phyloP scores from a whole-genome alignment of 2,888 invertebrate species.

The Hirudinaria manillensis region DNA sequence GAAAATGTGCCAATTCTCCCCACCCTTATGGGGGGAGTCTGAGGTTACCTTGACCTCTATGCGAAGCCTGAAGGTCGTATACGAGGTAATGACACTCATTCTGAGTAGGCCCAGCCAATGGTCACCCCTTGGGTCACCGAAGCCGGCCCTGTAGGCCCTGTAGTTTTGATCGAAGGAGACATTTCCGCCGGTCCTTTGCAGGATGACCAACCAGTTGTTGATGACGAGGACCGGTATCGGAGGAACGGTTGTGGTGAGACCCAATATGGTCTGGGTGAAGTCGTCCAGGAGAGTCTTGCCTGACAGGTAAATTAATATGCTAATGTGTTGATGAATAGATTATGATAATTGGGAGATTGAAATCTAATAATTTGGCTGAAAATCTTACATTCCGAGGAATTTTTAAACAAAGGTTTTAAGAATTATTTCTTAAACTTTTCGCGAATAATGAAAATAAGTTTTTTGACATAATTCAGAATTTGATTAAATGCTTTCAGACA shows the following conservation, averaged over 20 bases:
- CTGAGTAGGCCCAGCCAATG: constrained; percentile 28
- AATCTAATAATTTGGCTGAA: too few relatives aligned
- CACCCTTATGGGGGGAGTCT: too few relatives aligned
- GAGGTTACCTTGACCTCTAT: constrained; percentile 23
- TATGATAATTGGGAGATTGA: too few relatives aligned
- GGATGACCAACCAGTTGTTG: constrained; percentile 25
- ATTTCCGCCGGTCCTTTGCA: constrained; percentile 21
- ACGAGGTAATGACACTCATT: constrained; percentile 22
- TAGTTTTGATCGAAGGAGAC: constrained; percentile 24
- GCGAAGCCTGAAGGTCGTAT: constrained; percentile 20
- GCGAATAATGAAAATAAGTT: background rate
- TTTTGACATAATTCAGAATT: background rate
- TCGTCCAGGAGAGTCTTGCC: too few relatives aligned
- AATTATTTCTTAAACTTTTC: background rate
- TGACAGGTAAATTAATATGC: too few relatives aligned
- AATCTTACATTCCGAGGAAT: too few relatives aligned
- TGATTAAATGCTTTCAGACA: background rate
- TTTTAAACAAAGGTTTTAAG: too few relatives aligned
- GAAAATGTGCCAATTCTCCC: too few relatives aligned
- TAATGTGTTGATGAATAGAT: too few relatives aligned
- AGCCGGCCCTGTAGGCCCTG: constrained; percentile 26
- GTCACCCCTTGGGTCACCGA: constrained; percentile 21
- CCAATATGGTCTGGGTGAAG: background rate
- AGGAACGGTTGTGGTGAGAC: background rate
- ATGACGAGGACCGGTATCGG: constrained; percentile 7